Evolutionary conservation across 2,113 vertebrate species (phyloP).

Genomic region (Pseudopodoces humilis): DNA sequence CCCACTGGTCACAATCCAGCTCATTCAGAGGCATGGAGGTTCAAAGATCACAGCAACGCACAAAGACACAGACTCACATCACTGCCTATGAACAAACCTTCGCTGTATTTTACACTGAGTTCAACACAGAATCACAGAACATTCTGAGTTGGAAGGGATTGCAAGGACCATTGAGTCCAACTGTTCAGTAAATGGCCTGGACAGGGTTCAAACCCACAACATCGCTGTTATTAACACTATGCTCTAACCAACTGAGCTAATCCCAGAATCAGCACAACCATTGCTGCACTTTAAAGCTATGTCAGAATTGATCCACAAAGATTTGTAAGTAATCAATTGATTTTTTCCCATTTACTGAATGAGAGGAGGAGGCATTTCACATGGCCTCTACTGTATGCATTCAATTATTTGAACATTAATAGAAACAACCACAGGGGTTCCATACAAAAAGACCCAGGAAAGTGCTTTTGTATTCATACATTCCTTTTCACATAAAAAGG

Average conservation of each 20-base stretch:
- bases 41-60: not conserved
- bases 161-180: not conserved
- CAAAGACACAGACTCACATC: not conserved
- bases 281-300: not conserved
- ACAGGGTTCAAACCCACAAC: not conserved
- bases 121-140: not conserved
- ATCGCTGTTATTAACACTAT: rapidly evolving
- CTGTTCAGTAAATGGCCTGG: not conserved
- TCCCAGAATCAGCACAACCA: not conserved
- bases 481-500: slow-evolving; percentile 51
- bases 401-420: slow-evolving; percentile 44
- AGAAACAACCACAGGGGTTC: not conserved
- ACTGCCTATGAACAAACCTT: not conserved
- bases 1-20: rapidly evolving
- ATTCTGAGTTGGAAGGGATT: not conserved
- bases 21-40: not conserved
- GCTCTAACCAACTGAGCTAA: not conserved
- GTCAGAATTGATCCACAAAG: slow-evolving; percentile 8
- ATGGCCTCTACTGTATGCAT: not conserved
- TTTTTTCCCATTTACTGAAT: not conserved
- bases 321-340: not conserved
- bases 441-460: not conserved
- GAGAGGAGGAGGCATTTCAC: not conserved
- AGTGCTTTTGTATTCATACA: not conserved
- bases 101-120: not conserved